phyloP scores from a whole-genome alignment of 92 coral and sea anemone species.

The Epizoanthus illoricatus region DNA sequence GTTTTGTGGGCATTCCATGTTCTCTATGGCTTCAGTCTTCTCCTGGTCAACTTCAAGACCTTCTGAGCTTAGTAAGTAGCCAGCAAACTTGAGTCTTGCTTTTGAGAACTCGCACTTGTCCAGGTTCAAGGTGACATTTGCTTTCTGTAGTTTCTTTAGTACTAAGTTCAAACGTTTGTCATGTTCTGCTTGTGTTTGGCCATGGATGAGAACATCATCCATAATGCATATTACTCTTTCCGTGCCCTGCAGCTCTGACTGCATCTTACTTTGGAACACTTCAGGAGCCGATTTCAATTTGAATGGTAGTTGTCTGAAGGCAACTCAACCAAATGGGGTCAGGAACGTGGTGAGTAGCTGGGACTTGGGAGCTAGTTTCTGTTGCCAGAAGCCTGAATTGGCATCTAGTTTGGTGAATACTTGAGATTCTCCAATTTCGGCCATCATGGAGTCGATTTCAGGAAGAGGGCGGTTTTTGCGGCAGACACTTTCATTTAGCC shows the following conservation, averaged over 20 bases:
- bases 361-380: too few species aligned
- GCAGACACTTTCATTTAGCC: constrained; percentile 38
- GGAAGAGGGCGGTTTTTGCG: constrained; percentile 54
- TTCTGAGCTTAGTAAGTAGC: too few species aligned
- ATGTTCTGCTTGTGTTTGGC: constrained; percentile 48
- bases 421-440: constrained; percentile 41
- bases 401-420: constrained; percentile 55
- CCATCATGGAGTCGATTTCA: constrained; percentile 42
- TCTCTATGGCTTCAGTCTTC: constrained; percentile 36
- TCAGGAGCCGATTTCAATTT: constrained; percentile 39
- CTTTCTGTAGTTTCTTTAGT: constrained; percentile 39
- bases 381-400: constrained; percentile 51
- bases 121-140: constrained; percentile 45
- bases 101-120: constrained; percentile 52
- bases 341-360: too few species aligned
- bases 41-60: too few species aligned
- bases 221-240: constrained; percentile 54
- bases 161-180: constrained; percentile 49
- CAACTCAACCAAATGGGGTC: constrained; percentile 47
- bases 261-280: constrained; percentile 40
- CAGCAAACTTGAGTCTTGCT: too few species aligned
- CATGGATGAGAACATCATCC: constrained; percentile 49
- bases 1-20: constrained; percentile 37
- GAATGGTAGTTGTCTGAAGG: constrained; percentile 32
- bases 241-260: constrained; percentile 36